Percentiles rank a stretch among this genome's conserved stretches.
Conservation (phyloP, 2,113 vertebrate species). For the Chitala chitala region DNA sequence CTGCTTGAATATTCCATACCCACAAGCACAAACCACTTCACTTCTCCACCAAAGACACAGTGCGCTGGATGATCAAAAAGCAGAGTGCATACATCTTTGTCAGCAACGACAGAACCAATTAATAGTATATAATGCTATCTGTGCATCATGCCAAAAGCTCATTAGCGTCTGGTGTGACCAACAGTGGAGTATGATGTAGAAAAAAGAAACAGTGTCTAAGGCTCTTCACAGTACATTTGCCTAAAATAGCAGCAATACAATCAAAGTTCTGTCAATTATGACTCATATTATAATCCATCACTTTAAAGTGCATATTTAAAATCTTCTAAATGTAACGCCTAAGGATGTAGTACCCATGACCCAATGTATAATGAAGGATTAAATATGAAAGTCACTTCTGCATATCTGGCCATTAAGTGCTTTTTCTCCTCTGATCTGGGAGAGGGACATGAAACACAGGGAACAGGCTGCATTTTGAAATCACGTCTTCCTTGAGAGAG, state of each 20-base stretch:
- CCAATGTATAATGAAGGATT: background rate
- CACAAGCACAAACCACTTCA: constrained; percentile 13
- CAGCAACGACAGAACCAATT: constrained; percentile 15
- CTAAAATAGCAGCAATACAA: constrained; percentile 38
- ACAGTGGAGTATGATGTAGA: constrained; percentile 26
- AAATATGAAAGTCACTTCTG: background rate
- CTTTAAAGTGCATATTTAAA: too few relatives aligned
- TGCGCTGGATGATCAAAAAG: constrained; percentile 12
- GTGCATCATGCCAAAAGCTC: constrained; percentile 24
- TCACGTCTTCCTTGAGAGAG: too few relatives aligned
- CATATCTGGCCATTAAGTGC: background rate
- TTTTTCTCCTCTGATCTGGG: background rate
- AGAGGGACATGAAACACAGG: too few relatives aligned
- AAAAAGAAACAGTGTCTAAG: constrained; percentile 31
- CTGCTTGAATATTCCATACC: constrained; percentile 24
- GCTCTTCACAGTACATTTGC: constrained; percentile 39
- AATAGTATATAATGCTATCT: constrained; percentile 26
- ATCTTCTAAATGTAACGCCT: background rate
- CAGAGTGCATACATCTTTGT: constrained; percentile 14
- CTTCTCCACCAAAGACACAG: constrained; percentile 15
- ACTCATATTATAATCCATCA: constrained; percentile 35
- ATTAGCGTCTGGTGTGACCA: constrained; percentile 29
- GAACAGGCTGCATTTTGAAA: too few relatives aligned
- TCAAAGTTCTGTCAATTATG: constrained; percentile 30
- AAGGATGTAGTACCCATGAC: background rate